These are phyloP conservation scores for Leucoma salicis DNA, from an alignment of 2,888 invertebrate species.

Conservation along the genomic window DNA sequence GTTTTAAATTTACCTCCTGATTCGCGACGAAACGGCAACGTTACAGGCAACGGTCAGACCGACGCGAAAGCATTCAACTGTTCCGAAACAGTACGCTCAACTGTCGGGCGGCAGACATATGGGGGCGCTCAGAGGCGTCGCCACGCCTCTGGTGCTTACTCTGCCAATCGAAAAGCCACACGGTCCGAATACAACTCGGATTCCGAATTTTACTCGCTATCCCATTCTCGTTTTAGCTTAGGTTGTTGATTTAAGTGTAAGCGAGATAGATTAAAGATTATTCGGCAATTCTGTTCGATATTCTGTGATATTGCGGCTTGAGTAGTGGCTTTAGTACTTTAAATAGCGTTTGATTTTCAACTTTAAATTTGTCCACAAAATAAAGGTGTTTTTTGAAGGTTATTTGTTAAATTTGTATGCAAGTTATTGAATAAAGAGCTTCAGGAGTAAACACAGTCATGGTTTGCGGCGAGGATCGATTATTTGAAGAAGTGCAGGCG, in stretches of 20 bases:
- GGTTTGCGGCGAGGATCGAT: slow-evolving; percentile 39
- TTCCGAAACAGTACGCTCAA: slow-evolving; percentile 68
- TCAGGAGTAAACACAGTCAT: slow-evolving; percentile 34
- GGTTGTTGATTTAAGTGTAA: slow-evolving; percentile 15
- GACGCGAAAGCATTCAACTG: slow-evolving; percentile 76
- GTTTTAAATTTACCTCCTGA: slow-evolving; percentile 67
- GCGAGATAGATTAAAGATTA: slow-evolving; percentile 27
- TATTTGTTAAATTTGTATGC: slow-evolving; percentile 24
- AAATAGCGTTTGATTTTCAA: slow-evolving; percentile 20
- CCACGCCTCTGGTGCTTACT: slow-evolving; percentile 58
- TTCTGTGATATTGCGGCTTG: slow-evolving; percentile 7
- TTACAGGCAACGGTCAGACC: slow-evolving; percentile 66
- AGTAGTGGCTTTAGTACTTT: slow-evolving; percentile 11
- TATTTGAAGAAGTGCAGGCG: slow-evolving; percentile 24
- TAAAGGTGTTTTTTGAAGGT: slow-evolving; percentile 12
- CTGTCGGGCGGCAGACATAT: slow-evolving; percentile 66
- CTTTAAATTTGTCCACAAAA: slow-evolving; percentile 5
- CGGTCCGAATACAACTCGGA: slow-evolving; percentile 41
- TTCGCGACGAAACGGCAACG: slow-evolving; percentile 65
- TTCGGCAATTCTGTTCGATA: slow-evolving; percentile 19
- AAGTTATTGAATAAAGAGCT: slow-evolving; percentile 31
- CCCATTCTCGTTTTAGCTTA: slow-evolving; percentile 36
- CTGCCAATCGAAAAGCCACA: slow-evolving; percentile 51
- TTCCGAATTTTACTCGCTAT: slow-evolving; percentile 30
- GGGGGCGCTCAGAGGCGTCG: slow-evolving; percentile 58